These are phyloP conservation scores for Typhlomys cinereus DNA, from an alignment of 2,113 vertebrate genomes.

Conservation along the genomic window DNA sequence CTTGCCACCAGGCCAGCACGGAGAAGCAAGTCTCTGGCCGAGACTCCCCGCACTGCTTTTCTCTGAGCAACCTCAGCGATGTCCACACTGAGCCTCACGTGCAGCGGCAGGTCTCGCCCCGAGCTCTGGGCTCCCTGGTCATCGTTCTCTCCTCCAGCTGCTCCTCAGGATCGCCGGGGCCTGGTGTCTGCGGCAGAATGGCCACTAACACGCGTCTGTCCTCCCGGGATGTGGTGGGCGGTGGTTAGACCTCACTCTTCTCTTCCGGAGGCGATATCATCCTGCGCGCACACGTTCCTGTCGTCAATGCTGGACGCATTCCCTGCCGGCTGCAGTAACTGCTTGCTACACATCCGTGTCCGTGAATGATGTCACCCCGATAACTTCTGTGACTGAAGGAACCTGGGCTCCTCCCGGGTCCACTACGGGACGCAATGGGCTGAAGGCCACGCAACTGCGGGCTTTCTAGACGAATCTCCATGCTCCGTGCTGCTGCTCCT, in stretches of 20 bases:
- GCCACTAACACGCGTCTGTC: no score
- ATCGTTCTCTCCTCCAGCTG: no score
- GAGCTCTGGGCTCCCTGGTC: no score
- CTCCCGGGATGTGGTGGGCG: background rate
- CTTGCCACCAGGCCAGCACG: background rate
- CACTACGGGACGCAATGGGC: constrained; percentile 68
- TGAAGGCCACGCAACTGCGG: background rate
- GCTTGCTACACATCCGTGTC: constrained; percentile 75
- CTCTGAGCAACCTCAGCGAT: no score
- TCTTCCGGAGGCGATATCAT: constrained; percentile 65
- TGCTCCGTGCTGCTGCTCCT: constrained; percentile 71
- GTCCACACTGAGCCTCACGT: no score
- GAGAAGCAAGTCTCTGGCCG: no score
- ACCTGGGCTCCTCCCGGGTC: constrained; percentile 64
- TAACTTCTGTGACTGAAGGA: constrained; percentile 71
- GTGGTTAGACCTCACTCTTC: constrained; percentile 67
- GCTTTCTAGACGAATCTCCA: constrained; percentile 72
- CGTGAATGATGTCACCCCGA: constrained; percentile 77
- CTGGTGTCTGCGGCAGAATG: no score
- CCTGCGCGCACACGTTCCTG: constrained; percentile 70
- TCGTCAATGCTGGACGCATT: constrained; percentile 71
- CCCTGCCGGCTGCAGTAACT: constrained; percentile 72
- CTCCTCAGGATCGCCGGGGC: no score
- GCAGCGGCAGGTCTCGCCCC: no score
- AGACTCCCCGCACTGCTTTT: no score